A percentile compares a stretch with the other conserved stretches of the same genome.
Conservation (phyloP, 2,113 vertebrate genomes). For the Guaruba guarouba region DNA sequence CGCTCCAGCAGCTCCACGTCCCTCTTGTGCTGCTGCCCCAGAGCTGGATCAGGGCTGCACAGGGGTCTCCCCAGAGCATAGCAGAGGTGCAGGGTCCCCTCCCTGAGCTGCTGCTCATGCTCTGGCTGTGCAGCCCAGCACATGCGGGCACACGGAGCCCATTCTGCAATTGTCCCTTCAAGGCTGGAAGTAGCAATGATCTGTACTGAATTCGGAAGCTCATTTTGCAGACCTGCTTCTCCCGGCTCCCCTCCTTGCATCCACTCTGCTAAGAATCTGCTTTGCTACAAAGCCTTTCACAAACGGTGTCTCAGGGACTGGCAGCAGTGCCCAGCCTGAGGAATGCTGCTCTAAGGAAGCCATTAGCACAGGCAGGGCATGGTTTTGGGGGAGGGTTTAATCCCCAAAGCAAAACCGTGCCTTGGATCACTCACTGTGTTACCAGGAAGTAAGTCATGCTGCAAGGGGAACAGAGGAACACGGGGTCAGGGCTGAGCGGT, state of each 20-base stretch:
- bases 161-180: background rate
- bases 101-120: background rate
- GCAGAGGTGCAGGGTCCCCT: background rate
- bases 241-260: background rate
- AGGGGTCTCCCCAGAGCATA: background rate
- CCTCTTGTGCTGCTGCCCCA: no score
- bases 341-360: background rate
- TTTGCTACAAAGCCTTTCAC: background rate
- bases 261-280: background rate
- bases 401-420: background rate
- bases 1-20: no score
- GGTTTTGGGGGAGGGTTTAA: background rate
- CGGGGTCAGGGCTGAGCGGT: background rate
- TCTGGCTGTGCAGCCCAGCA: background rate
- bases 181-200: background rate
- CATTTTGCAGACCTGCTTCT: background rate
- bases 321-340: background rate
- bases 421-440: accelerated
- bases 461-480: background rate
- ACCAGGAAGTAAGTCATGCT: background rate
- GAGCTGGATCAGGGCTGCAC: no score
- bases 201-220: background rate
- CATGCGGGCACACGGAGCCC: accelerated
- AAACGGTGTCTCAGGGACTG: accelerated
- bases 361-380: background rate